These are phyloP conservation scores for Sebastolobus altivelis DNA, from an alignment of 2,797 vertebrate genomes.

Conservation along the genomic window DNA sequence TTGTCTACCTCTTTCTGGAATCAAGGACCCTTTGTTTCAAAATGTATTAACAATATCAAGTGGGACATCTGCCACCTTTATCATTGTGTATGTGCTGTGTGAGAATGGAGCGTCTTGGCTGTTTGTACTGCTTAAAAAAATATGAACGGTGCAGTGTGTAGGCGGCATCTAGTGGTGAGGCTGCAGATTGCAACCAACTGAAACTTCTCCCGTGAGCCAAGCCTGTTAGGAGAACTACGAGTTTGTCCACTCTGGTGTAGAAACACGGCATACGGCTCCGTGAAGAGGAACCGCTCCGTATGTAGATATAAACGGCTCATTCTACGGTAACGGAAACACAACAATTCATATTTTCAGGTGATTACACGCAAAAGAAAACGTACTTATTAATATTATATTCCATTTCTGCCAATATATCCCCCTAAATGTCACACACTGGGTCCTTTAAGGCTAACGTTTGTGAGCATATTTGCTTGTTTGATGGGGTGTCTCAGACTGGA, in stretches of 20 bases:
- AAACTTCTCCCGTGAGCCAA: no score
- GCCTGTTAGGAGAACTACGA: no score
- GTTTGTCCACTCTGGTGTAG: no score
- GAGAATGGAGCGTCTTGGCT: not conserved
- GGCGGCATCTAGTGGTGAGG: no score
- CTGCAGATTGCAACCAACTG: no score
- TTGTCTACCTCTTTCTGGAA: not conserved
- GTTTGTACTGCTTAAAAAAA: not conserved
- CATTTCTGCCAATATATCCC: not conserved
- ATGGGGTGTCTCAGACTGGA: not conserved
- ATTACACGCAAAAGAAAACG: not conserved
- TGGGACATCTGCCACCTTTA: not conserved
- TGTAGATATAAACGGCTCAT: no score
- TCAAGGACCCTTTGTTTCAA: not conserved
- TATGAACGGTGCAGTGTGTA: no score
- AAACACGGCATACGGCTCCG: no score
- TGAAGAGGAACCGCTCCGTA: no score
- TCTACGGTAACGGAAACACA: no score
- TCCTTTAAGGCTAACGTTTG: conserved; percentile 1
- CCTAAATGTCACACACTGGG: not conserved
- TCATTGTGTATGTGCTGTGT: not conserved
- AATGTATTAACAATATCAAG: not conserved
- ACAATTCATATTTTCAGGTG: no score
- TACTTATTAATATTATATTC: not conserved
- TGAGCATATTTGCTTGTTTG: conserved; percentile 9